Conservation (phyloP, 2,113 vertebrate genomes). For the Dicrurus megarhynchus region DNA sequence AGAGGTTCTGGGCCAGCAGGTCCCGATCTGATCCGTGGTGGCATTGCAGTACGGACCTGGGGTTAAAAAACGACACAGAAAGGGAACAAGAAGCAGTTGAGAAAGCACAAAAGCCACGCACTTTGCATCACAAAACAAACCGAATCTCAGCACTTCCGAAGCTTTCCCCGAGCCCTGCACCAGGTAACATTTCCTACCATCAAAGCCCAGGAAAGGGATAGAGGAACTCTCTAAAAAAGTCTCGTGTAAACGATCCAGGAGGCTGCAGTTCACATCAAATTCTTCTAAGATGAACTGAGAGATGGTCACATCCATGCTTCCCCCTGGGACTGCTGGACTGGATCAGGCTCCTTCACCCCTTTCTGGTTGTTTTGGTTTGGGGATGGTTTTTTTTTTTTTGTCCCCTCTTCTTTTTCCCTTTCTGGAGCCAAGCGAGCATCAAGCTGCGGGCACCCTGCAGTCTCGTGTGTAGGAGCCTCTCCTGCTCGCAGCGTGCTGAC, state of each 20-base stretch:
- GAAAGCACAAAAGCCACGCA: not conserved
- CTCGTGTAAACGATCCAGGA: constrained; percentile 81
- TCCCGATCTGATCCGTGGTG: constrained; percentile 95
- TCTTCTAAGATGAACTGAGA: constrained; percentile 84
- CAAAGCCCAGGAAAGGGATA: constrained; percentile 72
- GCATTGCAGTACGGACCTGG: constrained; percentile 89
- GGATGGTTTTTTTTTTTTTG: no score
- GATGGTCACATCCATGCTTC: constrained; percentile 80
- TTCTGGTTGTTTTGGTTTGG: not conserved
- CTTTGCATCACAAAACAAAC: constrained; percentile 26
- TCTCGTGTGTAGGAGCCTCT: not conserved
- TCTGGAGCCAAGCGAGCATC: not conserved
- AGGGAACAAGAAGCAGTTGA: not conserved
- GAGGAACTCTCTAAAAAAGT: constrained; percentile 82
- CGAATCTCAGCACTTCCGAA: not conserved
- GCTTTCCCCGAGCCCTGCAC: not conserved
- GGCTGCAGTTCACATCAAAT: constrained; percentile 91
- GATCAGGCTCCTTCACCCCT: not conserved
- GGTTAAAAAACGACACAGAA: not conserved
- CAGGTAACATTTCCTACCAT: constrained; percentile 78
- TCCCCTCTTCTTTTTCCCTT: not conserved
- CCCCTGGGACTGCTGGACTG: not conserved
- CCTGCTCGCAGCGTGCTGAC: not conserved
- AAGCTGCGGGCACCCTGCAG: not conserved
- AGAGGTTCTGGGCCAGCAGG: constrained; percentile 92